Evolutionary conservation across 2,113 vertebrate species (phyloP), one percentile per base, ranked within the genome.

Genomic region (Corythoichthys intestinalis): DNA sequence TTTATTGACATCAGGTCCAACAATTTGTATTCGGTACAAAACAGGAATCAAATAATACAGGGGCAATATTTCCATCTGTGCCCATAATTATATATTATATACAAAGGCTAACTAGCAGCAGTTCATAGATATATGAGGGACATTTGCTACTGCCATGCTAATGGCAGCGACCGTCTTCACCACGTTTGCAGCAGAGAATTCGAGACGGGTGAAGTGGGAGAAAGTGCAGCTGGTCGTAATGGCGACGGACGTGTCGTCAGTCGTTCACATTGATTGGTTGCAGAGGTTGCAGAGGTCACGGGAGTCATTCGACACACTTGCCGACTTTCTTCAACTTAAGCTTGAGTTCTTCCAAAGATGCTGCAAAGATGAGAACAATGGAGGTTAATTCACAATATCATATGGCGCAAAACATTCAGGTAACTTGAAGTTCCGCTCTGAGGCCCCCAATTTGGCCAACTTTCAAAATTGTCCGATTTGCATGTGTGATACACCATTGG

Each of bases 261-360:
- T n/a, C 12, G 39, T 61, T 35, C 34, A 28, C 65, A 52, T 28
- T 15, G 49, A 46, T 41, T 11, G 52, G 50, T 71, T 50, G 56
- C 1, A 46, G 17, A n/a, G n/a, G n/a, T 34, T 11, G 11, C 68
- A 1, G 41, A 4, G 41, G 41, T 44, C 41, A 44, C 41, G 66
- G 58, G 56, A 44, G 76, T 82, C 80, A 76, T 35, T 79, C n/a
- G 5, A 46, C n/a, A 57, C 1, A 4, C 11, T 48, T 83, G 5
- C 20, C 20, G 20, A 28, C 44, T 66, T 77, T 83, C 66, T 61
- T 77, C 57, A 94, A 39, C 47, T 80, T 90, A 1, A 49, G 41
- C 49, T 86, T 87, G 34, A 95, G 90, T 77, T 95, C 86, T 0
- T 28, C 20, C 20, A 28, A 74, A 80, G 8, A 93, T 34, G 0